Conservation (phyloP, 2,113 vertebrate genomes). For the Hymenochirus boettgeri region DNA sequence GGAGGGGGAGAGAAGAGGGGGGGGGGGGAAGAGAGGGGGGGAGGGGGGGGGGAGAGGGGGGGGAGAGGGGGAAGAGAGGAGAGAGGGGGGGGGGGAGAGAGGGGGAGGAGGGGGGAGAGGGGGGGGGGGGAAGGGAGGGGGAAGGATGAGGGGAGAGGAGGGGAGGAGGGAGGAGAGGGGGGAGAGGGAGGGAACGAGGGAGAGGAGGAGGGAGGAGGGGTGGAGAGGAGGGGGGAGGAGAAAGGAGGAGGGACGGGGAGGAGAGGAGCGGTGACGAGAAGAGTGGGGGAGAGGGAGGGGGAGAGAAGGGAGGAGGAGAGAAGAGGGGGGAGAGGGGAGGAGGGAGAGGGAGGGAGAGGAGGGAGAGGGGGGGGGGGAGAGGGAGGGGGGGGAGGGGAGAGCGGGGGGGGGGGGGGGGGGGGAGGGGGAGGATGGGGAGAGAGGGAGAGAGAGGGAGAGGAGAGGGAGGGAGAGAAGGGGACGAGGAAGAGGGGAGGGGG, state of each 20-base stretch:
- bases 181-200: no score
- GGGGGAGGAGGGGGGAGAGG: background rate
- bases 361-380: background rate
- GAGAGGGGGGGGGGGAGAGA: background rate
- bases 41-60: conserved; percentile 14
- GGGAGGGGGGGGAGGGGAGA: no score
- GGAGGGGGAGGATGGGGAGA: no score
- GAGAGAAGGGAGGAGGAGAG: background rate
- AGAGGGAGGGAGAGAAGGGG: background rate
- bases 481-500: background rate
- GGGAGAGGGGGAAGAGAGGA: conserved; percentile 34
- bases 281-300: background rate
- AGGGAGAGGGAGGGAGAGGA: background rate
- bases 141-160: no score
- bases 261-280: background rate
- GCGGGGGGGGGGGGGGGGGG: no score
- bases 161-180: background rate
- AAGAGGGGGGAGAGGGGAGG: background rate
- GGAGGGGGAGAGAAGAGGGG: background rate
- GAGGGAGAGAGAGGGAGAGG: background rate
- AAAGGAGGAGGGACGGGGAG: background rate
- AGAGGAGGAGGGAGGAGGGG: no score
- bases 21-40: conserved; percentile 2
- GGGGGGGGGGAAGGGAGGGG: background rate
- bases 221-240: no score